Evolutionary conservation across 2,888 invertebrate genomes (phyloP).

Genomic region (Pseudococcus longispinus): DNA sequence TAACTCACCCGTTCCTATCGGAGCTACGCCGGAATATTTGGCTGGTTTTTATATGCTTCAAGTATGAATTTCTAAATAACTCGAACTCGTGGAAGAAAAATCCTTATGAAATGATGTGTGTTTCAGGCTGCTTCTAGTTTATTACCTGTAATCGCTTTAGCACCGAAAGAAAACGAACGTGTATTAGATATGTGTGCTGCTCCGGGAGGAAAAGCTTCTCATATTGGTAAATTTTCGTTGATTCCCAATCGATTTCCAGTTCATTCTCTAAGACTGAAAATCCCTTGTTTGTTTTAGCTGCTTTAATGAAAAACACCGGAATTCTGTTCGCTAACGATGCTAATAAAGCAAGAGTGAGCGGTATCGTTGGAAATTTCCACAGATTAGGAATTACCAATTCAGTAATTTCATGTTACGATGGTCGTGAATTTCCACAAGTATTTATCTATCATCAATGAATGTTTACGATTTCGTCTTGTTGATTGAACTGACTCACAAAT

Average conservation of each 20-base stretch:
- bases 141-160: slow-evolving; percentile 96
- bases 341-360: slow-evolving; percentile 86
- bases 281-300: slow-evolving; percentile 67
- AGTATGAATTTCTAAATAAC: slow-evolving; percentile 59
- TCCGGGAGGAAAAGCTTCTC: slow-evolving; percentile 98
- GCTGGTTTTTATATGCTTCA: slow-evolving; percentile 97
- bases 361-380: slow-evolving; percentile 95
- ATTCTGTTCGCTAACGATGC: slow-evolving; percentile 95
- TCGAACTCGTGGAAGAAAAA: background rate
- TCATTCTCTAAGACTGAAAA: background rate
- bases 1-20: slow-evolving; percentile 93
- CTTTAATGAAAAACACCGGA: slow-evolving; percentile 98
- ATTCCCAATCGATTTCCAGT: background rate
- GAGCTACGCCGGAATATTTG: slow-evolving; percentile 98
- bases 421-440: slow-evolving; percentile 78
- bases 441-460: slow-evolving; percentile 57
- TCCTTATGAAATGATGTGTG: background rate
- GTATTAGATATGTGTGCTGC: slow-evolving; percentile 97
- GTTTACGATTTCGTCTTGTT: background rate
- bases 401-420: slow-evolving; percentile 88
- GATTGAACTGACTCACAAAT: background rate
- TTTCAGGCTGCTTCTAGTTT: slow-evolving; percentile 88
- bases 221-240: slow-evolving; percentile 71
- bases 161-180: slow-evolving; percentile 93
- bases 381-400: slow-evolving; percentile 94